phyloP scores from a whole-genome alignment of 2,888 invertebrate genomes.

The Phengaris alcon region DNA sequence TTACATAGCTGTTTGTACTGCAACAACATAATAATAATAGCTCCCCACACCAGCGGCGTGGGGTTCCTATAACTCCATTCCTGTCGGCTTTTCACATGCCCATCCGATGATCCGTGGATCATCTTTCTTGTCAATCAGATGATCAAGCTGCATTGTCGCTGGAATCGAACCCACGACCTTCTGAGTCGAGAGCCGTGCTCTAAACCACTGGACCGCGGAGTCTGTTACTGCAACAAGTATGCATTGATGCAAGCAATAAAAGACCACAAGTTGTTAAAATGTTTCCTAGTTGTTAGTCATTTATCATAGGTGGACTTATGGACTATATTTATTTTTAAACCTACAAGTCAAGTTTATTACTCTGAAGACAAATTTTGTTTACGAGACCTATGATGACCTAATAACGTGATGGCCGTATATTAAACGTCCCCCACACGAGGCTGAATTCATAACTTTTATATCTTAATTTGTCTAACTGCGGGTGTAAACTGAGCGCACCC shows the following conservation, averaged over 20 bases:
- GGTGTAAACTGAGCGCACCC: conserved; percentile 13
- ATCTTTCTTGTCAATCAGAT: too few species aligned
- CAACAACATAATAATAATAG: too few species aligned
- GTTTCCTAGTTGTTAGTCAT: background rate
- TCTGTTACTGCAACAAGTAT: too few species aligned
- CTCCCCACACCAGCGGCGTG: too few species aligned
- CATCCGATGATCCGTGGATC: too few species aligned
- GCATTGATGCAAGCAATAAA: too few species aligned
- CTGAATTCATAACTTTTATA: conserved; percentile 12
- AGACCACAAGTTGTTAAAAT: background rate
- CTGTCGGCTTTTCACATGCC: too few species aligned
- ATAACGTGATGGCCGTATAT: background rate
- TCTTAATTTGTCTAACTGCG: conserved; percentile 17
- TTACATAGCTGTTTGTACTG: conserved; percentile 26
- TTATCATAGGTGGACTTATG: background rate
- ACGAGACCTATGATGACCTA: background rate
- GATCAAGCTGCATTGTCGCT: too few species aligned
- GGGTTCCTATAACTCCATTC: too few species aligned
- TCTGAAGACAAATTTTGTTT: conserved; percentile 11
- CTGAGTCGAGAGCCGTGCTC: too few species aligned
- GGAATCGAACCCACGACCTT: too few species aligned
- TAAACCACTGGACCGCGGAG: too few species aligned
- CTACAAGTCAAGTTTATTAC: conserved; percentile 8
- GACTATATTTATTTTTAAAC: conserved; percentile 17
- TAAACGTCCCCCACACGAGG: background rate